Conservation (phyloP, 2,113 vertebrate genomes). For the Zapornia atra region DNA sequence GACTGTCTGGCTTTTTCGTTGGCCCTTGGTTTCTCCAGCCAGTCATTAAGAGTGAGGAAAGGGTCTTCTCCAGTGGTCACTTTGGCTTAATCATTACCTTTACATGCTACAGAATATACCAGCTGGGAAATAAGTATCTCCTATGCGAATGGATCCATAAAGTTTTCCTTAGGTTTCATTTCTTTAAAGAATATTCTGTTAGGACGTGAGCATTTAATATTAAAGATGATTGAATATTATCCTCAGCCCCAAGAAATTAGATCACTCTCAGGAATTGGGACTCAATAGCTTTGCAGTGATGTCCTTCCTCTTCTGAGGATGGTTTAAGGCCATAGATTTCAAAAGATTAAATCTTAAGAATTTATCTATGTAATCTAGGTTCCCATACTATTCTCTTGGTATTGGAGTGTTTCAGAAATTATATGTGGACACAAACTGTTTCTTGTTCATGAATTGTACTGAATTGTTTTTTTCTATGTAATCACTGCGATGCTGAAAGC, state of each 20-base stretch:
- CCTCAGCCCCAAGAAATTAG: neutral
- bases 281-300: neutral
- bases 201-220: neutral
- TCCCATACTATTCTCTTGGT: neutral
- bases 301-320: neutral
- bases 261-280: constrained; percentile 17
- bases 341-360: constrained; percentile 41
- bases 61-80: constrained; percentile 14
- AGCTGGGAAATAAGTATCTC: constrained; percentile 59
- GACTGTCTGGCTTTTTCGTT: constrained; percentile 54
- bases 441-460: neutral
- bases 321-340: constrained; percentile 18
- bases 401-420: neutral
- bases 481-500: neutral
- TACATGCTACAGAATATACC: constrained; percentile 31
- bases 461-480: neutral
- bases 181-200: constrained; percentile 30
- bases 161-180: constrained; percentile 34
- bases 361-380: constrained; percentile 52
- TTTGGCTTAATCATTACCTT: constrained; percentile 26
- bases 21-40: constrained; percentile 29
- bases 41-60: constrained; percentile 44
- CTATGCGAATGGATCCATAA: neutral
- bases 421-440: neutral
- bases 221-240: constrained; percentile 28